Evolutionary conservation across 2,797 vertebrate species (phyloP).

Genomic region (Phyllotis vaccarum): DNA sequence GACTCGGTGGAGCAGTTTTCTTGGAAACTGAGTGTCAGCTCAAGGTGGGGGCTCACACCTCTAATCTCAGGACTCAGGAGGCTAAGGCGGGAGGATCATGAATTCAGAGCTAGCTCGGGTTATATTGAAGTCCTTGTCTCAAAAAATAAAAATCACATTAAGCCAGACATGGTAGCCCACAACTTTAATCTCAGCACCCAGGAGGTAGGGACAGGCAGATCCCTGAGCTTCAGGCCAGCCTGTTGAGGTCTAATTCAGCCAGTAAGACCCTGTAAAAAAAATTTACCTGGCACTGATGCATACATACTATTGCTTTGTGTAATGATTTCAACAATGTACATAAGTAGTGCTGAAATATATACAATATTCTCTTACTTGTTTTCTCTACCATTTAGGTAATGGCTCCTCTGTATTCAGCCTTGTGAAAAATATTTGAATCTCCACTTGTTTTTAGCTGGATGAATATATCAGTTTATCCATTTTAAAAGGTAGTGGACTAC

Average conservation of each 20-base stretch:
- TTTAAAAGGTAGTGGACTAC: conserved; percentile 5
- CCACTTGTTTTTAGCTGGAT: conserved; percentile 17
- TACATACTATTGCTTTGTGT: not conserved
- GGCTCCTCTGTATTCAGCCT: conserved; percentile 20
- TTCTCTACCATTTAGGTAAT: not conserved
- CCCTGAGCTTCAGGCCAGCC: not conserved
- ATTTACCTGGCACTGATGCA: not conserved
- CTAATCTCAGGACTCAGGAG: not conserved
- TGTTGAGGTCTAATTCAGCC: not conserved
- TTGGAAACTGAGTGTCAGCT: not conserved
- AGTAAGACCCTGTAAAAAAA: not conserved
- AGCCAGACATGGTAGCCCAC: not conserved
- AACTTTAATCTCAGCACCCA: not conserved
- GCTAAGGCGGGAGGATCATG: not conserved
- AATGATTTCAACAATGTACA: conserved; percentile 43
- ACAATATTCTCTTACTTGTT: not conserved
- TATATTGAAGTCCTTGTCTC: not conserved
- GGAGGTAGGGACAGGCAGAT: not conserved
- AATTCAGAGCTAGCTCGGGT: not conserved
- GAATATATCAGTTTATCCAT: conserved; percentile 13
- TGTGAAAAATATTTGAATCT: not conserved
- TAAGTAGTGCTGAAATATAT: not conserved
- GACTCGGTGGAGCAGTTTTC: not conserved
- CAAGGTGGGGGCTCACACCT: not conserved
- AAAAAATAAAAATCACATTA: not conserved